These are phyloP conservation scores for Chromoteleia sp. DNA, from an alignment of 2,888 invertebrate species.

Conservation along the genomic window DNA sequence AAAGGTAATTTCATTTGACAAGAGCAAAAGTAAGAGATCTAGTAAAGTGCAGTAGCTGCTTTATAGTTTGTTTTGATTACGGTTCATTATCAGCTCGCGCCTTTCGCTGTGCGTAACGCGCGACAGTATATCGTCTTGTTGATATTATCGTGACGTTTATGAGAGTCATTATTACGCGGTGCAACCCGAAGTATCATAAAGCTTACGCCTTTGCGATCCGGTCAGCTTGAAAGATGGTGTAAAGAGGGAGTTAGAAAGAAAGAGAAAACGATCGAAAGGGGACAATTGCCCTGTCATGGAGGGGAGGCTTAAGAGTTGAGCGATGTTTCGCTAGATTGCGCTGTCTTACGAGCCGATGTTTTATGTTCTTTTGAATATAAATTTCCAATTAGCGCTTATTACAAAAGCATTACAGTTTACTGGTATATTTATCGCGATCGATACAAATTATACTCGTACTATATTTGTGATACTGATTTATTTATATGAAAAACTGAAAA, in stretches of 20 bases:
- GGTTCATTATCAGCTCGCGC: slow-evolving; percentile 83
- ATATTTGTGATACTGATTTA: too few species aligned
- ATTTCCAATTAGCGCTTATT: slow-evolving; percentile 1
- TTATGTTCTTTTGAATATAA: slow-evolving; percentile 1
- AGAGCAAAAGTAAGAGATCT: slow-evolving; percentile 26
- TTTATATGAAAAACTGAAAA: too few species aligned
- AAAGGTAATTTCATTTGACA: slow-evolving; percentile 43
- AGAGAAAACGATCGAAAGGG: slow-evolving; percentile 63
- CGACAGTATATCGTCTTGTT: slow-evolving; percentile 82
- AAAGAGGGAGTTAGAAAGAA: slow-evolving; percentile 30
- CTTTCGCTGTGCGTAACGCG: slow-evolving; percentile 81
- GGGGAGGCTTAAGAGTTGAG: slow-evolving; percentile 81
- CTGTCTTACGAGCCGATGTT: slow-evolving; percentile 71
- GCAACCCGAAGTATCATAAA: slow-evolving; percentile 82
- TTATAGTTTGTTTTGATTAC: slow-evolving; percentile 84
- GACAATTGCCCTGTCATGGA: slow-evolving; percentile 59
- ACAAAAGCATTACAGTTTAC: too few species aligned
- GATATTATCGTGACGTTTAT: slow-evolving; percentile 84
- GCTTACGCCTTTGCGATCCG: slow-evolving; percentile 82
- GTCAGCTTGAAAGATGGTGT: slow-evolving; percentile 71
- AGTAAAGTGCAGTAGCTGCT: slow-evolving; percentile 72
- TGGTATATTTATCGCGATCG: too few species aligned
- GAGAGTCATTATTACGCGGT: slow-evolving; percentile 84
- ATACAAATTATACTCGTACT: too few species aligned
- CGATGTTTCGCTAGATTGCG: slow-evolving; percentile 82